Conservation (phyloP, 2,888 invertebrate genomes). For the Anthoptus insignis region DNA sequence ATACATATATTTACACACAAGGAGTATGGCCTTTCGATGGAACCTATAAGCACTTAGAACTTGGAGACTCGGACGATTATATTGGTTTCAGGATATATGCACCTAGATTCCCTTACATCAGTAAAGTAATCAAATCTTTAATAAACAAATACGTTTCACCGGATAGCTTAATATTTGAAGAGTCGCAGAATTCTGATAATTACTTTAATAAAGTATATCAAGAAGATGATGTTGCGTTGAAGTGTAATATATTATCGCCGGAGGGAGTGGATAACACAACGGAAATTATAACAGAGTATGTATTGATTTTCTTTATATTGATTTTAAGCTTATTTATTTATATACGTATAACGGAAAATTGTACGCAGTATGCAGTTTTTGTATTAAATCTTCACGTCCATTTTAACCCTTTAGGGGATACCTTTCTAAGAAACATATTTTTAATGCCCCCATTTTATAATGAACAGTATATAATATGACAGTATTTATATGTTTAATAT, state of each 20-base stretch:
- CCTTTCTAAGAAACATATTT: too few relatives aligned
- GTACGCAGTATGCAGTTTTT: too few relatives aligned
- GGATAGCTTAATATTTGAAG: slow-evolving; percentile 60
- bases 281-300: slow-evolving; percentile 75
- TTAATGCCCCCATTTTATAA: too few relatives aligned
- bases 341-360: too few relatives aligned
- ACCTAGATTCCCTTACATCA: slow-evolving; percentile 71
- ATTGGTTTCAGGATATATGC: slow-evolving; percentile 72
- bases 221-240: slow-evolving; percentile 69
- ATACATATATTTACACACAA: slow-evolving; percentile 53
- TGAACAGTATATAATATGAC: too few relatives aligned
- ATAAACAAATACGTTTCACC: slow-evolving; percentile 71
- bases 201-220: slow-evolving; percentile 65
- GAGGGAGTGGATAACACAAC: slow-evolving; percentile 51
- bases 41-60: slow-evolving; percentile 51
- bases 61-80: slow-evolving; percentile 62
- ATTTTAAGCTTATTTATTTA: too few relatives aligned
- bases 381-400: too few relatives aligned
- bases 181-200: slow-evolving; percentile 60
- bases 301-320: slow-evolving; percentile 45
- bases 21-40: slow-evolving; percentile 53
- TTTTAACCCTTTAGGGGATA: too few relatives aligned
- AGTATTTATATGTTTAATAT: too few relatives aligned
- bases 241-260: slow-evolving; percentile 68
- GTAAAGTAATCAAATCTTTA: slow-evolving; percentile 68